Conservation (phyloP, 1,140 invertebrate genomes). For the Brachionus plicatilis region DNA sequence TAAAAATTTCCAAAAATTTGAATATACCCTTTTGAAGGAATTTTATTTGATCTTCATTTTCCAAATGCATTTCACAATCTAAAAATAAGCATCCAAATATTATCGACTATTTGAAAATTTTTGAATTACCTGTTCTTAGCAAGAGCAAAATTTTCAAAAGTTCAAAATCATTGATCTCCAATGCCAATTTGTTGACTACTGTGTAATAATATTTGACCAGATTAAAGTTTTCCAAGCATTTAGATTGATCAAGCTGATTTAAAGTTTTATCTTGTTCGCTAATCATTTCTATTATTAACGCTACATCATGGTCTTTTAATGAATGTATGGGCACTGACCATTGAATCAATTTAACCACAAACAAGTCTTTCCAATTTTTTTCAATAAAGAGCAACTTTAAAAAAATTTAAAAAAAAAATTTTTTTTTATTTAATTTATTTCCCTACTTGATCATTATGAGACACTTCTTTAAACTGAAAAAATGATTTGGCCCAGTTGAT, state of each 20-base stretch:
- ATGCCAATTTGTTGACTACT: background rate
- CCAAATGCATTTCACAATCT: background rate
- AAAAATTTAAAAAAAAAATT: background rate
- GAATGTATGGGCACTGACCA: conserved; percentile 10
- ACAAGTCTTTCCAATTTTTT: conserved; percentile 23
- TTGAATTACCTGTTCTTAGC: background rate
- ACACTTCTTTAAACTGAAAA: conserved; percentile 67
- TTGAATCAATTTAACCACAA: conserved; percentile 9
- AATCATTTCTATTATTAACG: background rate
- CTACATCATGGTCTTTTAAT: background rate
- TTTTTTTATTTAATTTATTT: conserved; percentile 57
- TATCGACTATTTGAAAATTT: background rate
- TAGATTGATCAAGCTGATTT: background rate
- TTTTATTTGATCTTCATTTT: background rate
- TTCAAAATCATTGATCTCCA: background rate
- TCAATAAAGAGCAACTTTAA: background rate
- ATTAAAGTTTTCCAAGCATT: background rate
- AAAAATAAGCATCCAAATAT: background rate
- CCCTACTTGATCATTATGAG: conserved; percentile 68
- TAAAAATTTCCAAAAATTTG: background rate
- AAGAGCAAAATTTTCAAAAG: background rate
- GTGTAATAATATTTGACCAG: background rate
- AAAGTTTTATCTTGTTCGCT: background rate
- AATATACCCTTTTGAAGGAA: background rate
- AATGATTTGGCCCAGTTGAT: conserved; percentile 79